Evolutionary conservation across 2,888 invertebrate genomes (phyloP).

Genomic region (Tryphoninae sp.): DNA sequence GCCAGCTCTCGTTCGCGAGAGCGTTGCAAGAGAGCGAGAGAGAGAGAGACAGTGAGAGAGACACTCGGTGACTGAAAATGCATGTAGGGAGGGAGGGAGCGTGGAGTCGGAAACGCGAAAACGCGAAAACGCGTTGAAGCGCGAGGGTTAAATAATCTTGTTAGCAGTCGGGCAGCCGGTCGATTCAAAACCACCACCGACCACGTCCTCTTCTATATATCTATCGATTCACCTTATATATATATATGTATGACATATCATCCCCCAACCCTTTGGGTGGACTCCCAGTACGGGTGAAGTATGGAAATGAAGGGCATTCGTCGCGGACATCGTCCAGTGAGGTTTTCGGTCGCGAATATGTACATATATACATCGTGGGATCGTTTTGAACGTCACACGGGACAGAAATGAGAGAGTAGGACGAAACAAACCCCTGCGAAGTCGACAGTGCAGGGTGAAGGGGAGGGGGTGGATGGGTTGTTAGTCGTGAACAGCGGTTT

Average conservation of each 20-base stretch:
- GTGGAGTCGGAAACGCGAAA: conserved; percentile 61
- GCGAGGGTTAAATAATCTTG: conserved; percentile 79
- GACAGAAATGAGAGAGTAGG: conserved; percentile 68
- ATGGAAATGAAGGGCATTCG: conserved; percentile 81
- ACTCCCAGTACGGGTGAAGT: conserved; percentile 72
- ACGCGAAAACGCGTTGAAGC: conserved; percentile 67
- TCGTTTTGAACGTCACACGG: conserved; percentile 44
- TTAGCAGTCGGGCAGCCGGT: conserved; percentile 72
- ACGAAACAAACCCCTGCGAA: conserved; percentile 52
- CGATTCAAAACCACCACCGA: conserved; percentile 64
- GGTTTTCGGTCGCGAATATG: conserved; percentile 53
- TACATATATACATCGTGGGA: conserved; percentile 47
- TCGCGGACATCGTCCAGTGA: conserved; percentile 73
- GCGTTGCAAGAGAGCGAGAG: not conserved
- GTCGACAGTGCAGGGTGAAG: conserved; percentile 40
- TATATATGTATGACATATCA: conserved; percentile 6
- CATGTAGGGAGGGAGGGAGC: conserved; percentile 39
- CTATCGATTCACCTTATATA: conserved; percentile 12
- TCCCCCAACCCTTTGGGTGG: conserved; percentile 12
- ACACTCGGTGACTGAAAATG: not conserved
- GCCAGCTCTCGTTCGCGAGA: not conserved
- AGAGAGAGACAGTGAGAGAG: conserved; percentile 18
- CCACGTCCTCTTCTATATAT: conserved; percentile 65
- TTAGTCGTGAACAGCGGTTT: conserved; percentile 52
- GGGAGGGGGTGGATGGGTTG: conserved; percentile 62